Evolutionary conservation across 2,113 vertebrate species (phyloP), one percentile per base, ranked within the genome.

Genomic region (Scalopus aquaticus): DNA sequence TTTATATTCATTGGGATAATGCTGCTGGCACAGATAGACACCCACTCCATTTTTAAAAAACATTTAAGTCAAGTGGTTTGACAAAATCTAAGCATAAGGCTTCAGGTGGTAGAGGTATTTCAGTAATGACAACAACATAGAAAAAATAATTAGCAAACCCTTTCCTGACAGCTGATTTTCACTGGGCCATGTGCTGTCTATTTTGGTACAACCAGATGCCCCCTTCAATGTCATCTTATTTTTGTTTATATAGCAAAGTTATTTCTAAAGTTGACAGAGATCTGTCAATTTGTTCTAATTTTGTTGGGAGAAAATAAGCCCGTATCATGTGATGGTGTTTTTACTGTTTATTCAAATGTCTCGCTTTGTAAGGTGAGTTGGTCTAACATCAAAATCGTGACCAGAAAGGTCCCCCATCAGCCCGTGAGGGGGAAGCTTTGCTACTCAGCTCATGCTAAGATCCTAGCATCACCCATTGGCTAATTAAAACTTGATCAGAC

Each of bases 41-140:
- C 69, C 56, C 35, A 77, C 37, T 54, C 19, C 3, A 60, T 39
- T 35, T 95, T 96, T 92, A 93, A 70, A 13, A 58, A 94, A 73
- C 20, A 89, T 87, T 72, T 77, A 94, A 94, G 69, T 93, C 54
- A 88, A 96, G 54, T 51, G 51, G 82, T 58, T 94, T 89, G 54
- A 97, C 86, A 91, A 93, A 96, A 97, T 54, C 62, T 46, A 90
- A 94, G 42, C 24, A 22, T 76, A 89, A 81, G 70, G 62, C 60
- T 92, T 97, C 93, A 97, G 97, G 97, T 97, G 94, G 83, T 88
- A 51, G 72, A 92, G 72, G 87, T 96, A 96, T 97, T 97, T 97
- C 94, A 96, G 90, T 91, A 96, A 96, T 69, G 87, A 91, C 86
- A 94, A 46, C 72, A 73, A 24, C 73, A 95, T 95, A 96, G 73